phyloP scores from a whole-genome alignment of 2,797 vertebrate species.

The Syndactyla subalaris region DNA sequence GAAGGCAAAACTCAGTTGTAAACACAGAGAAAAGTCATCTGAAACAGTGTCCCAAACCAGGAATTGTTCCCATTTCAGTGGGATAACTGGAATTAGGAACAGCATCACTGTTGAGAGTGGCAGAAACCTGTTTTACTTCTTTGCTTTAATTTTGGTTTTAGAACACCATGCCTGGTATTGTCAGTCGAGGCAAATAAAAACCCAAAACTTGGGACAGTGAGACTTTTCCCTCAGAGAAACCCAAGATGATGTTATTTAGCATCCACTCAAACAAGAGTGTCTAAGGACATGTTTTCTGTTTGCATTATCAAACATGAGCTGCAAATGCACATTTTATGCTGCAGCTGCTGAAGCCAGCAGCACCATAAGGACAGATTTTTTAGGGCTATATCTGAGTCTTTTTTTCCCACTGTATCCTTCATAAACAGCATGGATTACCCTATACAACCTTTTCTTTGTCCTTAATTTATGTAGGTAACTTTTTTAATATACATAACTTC shows the following conservation, averaged over 20 bases:
- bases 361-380: background rate
- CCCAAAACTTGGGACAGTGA: background rate
- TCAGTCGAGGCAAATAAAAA: background rate
- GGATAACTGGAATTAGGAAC: background rate
- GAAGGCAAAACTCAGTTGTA: background rate
- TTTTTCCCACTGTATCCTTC: background rate
- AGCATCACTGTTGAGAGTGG: background rate
- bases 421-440: background rate
- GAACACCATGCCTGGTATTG: fast-evolving
- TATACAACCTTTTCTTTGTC: background rate
- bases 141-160: background rate
- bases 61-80: background rate
- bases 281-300: background rate
- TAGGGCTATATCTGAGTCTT: fast-evolving
- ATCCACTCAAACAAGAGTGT: fast-evolving
- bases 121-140: background rate
- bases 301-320: background rate
- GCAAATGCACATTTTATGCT: background rate
- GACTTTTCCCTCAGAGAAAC: background rate
- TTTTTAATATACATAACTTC: background rate
- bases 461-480: background rate
- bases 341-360: background rate
- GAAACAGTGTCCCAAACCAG: background rate
- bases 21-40: background rate
- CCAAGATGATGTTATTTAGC: background rate